Percentiles rank a stretch among this genome's conserved stretches.
Conservation (phyloP, 2,888 invertebrate genomes). For the Acheta domesticus region DNA sequence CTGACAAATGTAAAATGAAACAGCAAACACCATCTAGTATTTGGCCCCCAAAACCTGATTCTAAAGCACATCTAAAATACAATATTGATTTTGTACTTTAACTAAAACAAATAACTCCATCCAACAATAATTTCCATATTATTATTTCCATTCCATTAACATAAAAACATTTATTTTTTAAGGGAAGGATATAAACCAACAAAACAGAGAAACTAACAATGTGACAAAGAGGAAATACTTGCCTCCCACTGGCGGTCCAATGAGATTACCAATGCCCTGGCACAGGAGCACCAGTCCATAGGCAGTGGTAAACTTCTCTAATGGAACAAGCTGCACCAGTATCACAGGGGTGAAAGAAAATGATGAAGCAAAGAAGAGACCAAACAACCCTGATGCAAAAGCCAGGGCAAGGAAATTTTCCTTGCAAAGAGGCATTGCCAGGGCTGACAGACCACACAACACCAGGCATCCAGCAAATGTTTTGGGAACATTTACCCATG, state of each 20-base stretch:
- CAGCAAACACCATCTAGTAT: too few relatives aligned
- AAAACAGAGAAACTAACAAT: too few relatives aligned
- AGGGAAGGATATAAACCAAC: too few relatives aligned
- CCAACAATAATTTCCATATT: too few relatives aligned
- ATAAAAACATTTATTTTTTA: too few relatives aligned
- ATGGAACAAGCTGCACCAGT: constrained; percentile 79
- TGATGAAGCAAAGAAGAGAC: constrained; percentile 86
- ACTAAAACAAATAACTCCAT: too few relatives aligned
- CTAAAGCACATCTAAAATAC: too few relatives aligned
- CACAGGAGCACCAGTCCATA: constrained; percentile 86
- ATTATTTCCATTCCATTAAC: too few relatives aligned
- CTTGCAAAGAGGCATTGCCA: constrained; percentile 57
- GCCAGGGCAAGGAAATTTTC: constrained; percentile 53
- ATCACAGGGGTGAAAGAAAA: constrained; percentile 89
- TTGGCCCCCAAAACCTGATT: too few relatives aligned
- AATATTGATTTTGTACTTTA: too few relatives aligned
- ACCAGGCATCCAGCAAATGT: constrained; percentile 78
- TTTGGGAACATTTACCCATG: constrained; percentile 75
- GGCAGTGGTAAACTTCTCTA: constrained; percentile 88
- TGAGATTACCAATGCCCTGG: constrained; percentile 87
- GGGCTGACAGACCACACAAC: constrained; percentile 61
- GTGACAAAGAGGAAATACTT: constrained; percentile 26
- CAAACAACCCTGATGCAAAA: constrained; percentile 64
- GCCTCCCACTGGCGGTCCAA: constrained; percentile 92
- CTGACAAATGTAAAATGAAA: too few relatives aligned